A percentile compares a stretch with the other conserved stretches of the same genome.
Evolutionary conservation across 2,888 invertebrate species (phyloP).

Genomic region (Helobdella robusta): DNA sequence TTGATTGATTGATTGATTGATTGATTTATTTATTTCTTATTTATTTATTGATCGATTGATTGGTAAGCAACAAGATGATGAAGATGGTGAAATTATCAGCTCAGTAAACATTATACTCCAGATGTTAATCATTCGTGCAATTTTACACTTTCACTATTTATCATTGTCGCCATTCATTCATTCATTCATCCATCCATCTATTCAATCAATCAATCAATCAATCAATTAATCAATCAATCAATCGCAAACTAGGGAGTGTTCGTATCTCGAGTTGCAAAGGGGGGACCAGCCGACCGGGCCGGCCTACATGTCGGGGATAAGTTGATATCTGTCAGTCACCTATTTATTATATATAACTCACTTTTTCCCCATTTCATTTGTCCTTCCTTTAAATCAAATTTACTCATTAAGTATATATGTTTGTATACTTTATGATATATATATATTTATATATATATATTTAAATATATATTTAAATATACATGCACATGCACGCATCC

Average conservation of each 20-base stretch:
- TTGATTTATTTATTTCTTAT: neutral
- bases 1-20: neutral
- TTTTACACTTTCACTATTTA: too few species aligned
- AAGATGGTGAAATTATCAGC: neutral
- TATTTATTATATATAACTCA: too few species aligned
- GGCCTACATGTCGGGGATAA: constrained; percentile 52
- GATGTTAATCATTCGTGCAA: neutral
- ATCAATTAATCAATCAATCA: too few species aligned
- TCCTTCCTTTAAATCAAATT: neutral
- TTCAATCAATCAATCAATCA: too few species aligned
- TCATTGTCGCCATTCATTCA: too few species aligned
- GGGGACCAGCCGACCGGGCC: constrained; percentile 75
- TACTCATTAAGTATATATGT: neutral
- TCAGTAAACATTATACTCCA: neutral
- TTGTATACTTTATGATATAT: too few species aligned
- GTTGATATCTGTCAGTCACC: constrained; percentile 44
- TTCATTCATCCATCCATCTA: too few species aligned
- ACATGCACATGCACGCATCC: too few species aligned
- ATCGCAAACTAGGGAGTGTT: constrained; percentile 77
- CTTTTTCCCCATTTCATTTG: neutral
- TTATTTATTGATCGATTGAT: neutral
- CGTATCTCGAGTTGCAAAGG: constrained; percentile 85
- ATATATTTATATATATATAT: too few species aligned
- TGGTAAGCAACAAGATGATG: neutral
- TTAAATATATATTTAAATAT: too few species aligned